Percentiles rank a stretch among this genome's conserved stretches.
phyloP scores from a whole-genome alignment of 2,888 invertebrate species.

The Lepetodrilus schrolli region DNA sequence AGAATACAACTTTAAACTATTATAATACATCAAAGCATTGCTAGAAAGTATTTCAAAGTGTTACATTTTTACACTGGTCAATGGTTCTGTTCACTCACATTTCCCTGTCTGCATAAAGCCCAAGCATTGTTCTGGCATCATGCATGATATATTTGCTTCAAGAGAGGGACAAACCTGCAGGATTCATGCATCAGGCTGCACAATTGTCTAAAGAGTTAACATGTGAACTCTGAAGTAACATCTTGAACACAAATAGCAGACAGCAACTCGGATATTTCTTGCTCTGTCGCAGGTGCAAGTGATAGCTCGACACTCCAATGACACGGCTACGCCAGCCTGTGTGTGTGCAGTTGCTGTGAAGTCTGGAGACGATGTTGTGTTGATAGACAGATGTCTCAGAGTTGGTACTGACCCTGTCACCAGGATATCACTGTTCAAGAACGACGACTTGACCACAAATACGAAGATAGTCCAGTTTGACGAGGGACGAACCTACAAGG shows the following conservation, averaged over 20 bases:
- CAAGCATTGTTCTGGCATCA: too few relatives aligned
- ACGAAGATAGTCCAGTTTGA: slow-evolving; percentile 42
- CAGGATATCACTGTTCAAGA: slow-evolving; percentile 44
- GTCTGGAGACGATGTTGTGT: slow-evolving; percentile 54
- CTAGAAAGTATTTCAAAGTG: too few relatives aligned
- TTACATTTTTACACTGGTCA: too few relatives aligned
- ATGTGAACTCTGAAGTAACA: too few relatives aligned
- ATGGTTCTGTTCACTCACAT: too few relatives aligned
- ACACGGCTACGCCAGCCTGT: slow-evolving; percentile 46
- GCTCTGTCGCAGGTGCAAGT: slow-evolving; percentile 40
- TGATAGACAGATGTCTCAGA: slow-evolving; percentile 50
- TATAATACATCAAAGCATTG: too few relatives aligned
- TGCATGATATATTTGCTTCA: too few relatives aligned
- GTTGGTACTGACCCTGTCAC: slow-evolving; percentile 8
- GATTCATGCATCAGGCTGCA: too few relatives aligned
- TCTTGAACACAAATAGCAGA: background rate
- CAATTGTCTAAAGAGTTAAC: too few relatives aligned
- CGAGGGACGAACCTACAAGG: slow-evolving; percentile 44
- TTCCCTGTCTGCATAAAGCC: too few relatives aligned
- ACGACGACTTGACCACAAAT: slow-evolving; percentile 49
- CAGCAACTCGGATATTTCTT: background rate
- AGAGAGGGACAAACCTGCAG: too few relatives aligned
- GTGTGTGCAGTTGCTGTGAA: slow-evolving; percentile 59
- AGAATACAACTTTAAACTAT: too few relatives aligned
- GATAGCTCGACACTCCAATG: slow-evolving; percentile 41